These are phyloP conservation scores for Caenorhabditis drosophilae DNA, from an alignment of 2,888 invertebrate genomes.

Conservation along the genomic window DNA sequence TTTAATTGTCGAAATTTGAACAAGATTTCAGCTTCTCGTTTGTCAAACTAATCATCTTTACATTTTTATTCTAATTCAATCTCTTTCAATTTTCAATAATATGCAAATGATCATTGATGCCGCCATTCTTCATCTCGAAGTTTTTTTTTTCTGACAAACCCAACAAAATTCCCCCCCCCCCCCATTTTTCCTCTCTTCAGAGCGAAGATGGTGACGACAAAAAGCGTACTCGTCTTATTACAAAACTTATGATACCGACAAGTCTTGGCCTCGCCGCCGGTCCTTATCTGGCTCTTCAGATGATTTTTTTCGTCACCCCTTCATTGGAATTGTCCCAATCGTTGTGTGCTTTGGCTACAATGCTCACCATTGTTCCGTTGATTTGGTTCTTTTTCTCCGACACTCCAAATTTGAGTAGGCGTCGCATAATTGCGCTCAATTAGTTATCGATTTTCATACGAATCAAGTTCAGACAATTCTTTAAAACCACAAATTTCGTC, in stretches of 20 bases:
- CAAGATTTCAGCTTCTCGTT: constrained; percentile 30
- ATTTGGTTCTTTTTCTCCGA: constrained; percentile 50
- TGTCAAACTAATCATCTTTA: constrained; percentile 36
- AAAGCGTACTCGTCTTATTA: constrained; percentile 52
- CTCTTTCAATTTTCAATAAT: constrained; percentile 50
- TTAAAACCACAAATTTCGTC: constrained; percentile 12
- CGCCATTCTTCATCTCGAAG: constrained; percentile 43
- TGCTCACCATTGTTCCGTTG: constrained; percentile 47
- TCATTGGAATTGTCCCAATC: constrained; percentile 46
- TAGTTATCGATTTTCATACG: background rate
- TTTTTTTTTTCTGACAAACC: no score
- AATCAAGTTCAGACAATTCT: constrained; percentile 29
- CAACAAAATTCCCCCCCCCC: no score
- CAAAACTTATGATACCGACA: constrained; percentile 56
- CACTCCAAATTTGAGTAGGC: constrained; percentile 21
- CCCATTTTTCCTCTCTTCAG: no score
- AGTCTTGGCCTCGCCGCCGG: constrained; percentile 60
- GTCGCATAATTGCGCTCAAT: background rate
- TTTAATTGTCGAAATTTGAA: no score
- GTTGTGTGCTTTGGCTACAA: constrained; percentile 43
- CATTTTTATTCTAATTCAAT: constrained; percentile 42
- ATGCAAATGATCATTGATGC: constrained; percentile 60
- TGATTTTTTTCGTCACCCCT: constrained; percentile 51
- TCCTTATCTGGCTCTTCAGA: constrained; percentile 57
- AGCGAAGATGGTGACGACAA: constrained; percentile 58